A percentile compares a stretch with the other conserved stretches of the same genome.
phyloP scores from a whole-genome alignment of 2,888 invertebrate genomes.

The Hypomecis atomaria region DNA sequence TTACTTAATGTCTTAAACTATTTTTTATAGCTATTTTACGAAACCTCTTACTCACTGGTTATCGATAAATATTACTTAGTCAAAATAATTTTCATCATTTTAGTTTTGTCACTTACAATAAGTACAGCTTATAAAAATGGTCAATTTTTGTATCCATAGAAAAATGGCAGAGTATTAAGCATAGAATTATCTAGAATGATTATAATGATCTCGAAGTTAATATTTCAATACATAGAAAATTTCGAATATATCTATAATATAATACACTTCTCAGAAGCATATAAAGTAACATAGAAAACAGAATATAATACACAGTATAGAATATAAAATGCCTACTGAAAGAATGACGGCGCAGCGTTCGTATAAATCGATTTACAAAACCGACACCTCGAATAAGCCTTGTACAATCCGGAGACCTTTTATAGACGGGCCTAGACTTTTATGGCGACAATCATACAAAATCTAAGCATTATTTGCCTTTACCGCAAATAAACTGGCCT shows the following conservation, averaged over 20 bases:
- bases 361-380: slow-evolving; percentile 41
- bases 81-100: slow-evolving; percentile 12
- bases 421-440: too few relatives aligned
- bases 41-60: slow-evolving; percentile 7
- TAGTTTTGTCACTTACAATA: background rate
- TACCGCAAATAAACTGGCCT: too few relatives aligned
- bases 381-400: slow-evolving; percentile 21
- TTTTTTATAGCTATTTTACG: too few relatives aligned
- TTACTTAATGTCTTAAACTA: background rate
- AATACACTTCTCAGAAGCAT: slow-evolving; percentile 73
- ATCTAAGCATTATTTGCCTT: too few relatives aligned
- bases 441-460: too few relatives aligned
- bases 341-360: slow-evolving; percentile 36
- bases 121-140: slow-evolving; percentile 12
- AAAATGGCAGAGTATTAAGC: slow-evolving; percentile 1
- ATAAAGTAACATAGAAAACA: slow-evolving; percentile 38
- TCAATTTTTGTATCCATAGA: slow-evolving; percentile 1
- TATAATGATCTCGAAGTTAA: slow-evolving; percentile 28
- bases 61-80: slow-evolving; percentile 27
- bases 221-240: slow-evolving; percentile 41
- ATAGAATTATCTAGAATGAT: background rate
- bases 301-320: slow-evolving; percentile 44
- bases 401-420: background rate
- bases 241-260: slow-evolving; percentile 58
- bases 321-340: slow-evolving; percentile 56